phyloP scores from a whole-genome alignment of 2,888 invertebrate genomes.

The Gortyna flavago region DNA sequence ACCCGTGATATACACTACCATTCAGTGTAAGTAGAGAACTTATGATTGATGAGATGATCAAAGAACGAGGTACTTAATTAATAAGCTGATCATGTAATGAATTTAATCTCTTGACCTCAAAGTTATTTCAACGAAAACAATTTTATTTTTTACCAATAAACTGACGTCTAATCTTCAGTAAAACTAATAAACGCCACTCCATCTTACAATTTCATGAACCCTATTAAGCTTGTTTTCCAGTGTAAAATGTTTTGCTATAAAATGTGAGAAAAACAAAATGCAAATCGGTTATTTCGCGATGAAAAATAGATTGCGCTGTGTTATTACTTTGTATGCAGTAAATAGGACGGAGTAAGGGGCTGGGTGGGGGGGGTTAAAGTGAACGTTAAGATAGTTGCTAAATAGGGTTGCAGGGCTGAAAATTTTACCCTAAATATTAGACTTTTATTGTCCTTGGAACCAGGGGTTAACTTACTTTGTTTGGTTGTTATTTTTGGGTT shows the following conservation, averaged over 20 bases:
- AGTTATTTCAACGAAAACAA: background rate
- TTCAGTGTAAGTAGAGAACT: conserved; percentile 15
- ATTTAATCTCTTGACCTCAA: background rate
- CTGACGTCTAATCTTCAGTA: conserved; percentile 7
- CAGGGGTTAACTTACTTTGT: background rate
- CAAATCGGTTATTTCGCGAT: conserved; percentile 60
- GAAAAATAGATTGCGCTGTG: conserved; percentile 65
- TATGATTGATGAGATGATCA: conserved; percentile 8
- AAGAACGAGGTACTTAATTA: conserved; percentile 1
- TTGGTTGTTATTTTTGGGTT: background rate
- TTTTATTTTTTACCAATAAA: conserved; percentile 8
- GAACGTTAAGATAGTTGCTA: conserved; percentile 63
- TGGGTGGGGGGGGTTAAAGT: conserved; percentile 42
- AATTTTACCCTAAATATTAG: background rate
- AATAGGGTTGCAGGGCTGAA: conserved; percentile 19
- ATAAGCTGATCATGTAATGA: background rate
- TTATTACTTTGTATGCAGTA: conserved; percentile 63
- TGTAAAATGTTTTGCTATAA: conserved; percentile 47
- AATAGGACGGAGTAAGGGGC: conserved; percentile 38
- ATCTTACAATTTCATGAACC: conserved; percentile 29
- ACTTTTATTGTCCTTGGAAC: background rate
- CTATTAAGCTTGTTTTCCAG: conserved; percentile 54
- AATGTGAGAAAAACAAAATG: conserved; percentile 62
- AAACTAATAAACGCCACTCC: conserved; percentile 45
- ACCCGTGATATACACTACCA: background rate